phyloP scores from a whole-genome alignment of 1,140 invertebrate species.

The Pseudomyrmex sp. region DNA sequence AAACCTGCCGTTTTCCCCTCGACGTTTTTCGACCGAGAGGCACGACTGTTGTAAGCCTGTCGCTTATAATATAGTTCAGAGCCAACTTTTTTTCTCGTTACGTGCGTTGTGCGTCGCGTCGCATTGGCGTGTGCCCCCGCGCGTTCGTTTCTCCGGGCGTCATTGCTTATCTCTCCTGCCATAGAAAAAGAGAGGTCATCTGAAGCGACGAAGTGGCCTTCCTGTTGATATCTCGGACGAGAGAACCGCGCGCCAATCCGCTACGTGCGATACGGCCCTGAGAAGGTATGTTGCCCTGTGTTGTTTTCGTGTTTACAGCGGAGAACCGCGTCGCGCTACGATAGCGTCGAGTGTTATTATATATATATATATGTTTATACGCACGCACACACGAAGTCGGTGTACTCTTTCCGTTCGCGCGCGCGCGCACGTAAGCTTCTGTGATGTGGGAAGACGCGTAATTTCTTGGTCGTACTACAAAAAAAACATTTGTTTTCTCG shows the following conservation, averaged over 20 bases:
- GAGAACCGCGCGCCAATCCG: not conserved
- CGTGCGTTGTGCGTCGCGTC: not conserved
- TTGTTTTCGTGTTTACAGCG: slow-evolving; percentile 39
- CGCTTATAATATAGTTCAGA: no score
- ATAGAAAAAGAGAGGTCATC: not conserved
- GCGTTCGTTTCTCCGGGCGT: not conserved
- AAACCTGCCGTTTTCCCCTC: not conserved
- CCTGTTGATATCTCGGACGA: slow-evolving; percentile 7
- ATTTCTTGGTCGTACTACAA: no score
- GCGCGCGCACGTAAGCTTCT: no score
- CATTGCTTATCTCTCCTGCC: not conserved
- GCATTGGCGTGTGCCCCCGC: not conserved
- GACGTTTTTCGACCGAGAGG: not conserved
- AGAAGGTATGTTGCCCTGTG: slow-evolving; percentile 31
- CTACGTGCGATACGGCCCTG: slow-evolving; percentile 44
- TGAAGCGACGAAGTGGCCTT: not conserved
- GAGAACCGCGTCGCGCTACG: not conserved
- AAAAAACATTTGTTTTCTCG: no score
- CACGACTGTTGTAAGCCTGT: not conserved
- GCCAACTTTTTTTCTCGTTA: not conserved
- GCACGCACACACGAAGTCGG: no score
- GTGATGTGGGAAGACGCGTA: no score
- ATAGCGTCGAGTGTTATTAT: slow-evolving; percentile 23
- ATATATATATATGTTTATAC: not conserved
- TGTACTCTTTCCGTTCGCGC: no score